Evolutionary conservation across 2,797 vertebrate genomes (phyloP).

Genomic region (Acropternis orthonyx): DNA sequence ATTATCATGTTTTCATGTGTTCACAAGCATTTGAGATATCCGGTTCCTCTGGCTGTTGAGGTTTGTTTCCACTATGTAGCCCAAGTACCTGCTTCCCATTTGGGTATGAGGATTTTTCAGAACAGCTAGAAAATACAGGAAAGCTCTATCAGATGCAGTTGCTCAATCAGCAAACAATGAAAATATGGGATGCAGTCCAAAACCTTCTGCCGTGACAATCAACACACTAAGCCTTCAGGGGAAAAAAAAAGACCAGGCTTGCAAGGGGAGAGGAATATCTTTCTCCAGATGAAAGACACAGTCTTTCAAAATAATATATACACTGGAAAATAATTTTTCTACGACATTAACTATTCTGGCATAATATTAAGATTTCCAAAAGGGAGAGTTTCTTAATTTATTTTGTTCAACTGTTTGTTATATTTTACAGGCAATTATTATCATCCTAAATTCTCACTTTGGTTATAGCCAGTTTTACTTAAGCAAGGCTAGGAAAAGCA

Average conservation of each 20-base stretch:
- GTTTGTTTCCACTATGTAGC: not conserved
- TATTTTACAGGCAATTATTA: not conserved
- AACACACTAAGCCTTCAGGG: not conserved
- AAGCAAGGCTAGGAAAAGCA: not conserved
- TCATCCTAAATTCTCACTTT: not conserved
- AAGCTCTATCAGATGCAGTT: not conserved
- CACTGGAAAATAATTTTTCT: not conserved
- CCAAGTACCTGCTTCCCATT: not conserved
- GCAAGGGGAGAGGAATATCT: not conserved
- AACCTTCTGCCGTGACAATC: not conserved
- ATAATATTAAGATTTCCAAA: not conserved
- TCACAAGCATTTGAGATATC: not conserved
- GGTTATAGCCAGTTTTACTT: not conserved
- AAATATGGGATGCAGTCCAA: not conserved
- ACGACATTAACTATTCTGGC: not conserved
- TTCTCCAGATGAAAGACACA: not conserved
- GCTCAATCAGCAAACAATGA: conserved; percentile 3
- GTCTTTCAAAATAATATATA: not conserved
- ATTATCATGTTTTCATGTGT: not conserved
- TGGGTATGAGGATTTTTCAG: not conserved
- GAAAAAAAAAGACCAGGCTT: not conserved
- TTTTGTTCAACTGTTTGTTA: not conserved
- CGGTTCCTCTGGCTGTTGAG: not conserved
- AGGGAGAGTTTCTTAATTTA: not conserved
- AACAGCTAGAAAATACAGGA: conserved; percentile 1